Evolutionary conservation across 2,113 vertebrate species (phyloP), one percentile per base, ranked within the genome.

Genomic region (Hippocampus abdominalis): DNA sequence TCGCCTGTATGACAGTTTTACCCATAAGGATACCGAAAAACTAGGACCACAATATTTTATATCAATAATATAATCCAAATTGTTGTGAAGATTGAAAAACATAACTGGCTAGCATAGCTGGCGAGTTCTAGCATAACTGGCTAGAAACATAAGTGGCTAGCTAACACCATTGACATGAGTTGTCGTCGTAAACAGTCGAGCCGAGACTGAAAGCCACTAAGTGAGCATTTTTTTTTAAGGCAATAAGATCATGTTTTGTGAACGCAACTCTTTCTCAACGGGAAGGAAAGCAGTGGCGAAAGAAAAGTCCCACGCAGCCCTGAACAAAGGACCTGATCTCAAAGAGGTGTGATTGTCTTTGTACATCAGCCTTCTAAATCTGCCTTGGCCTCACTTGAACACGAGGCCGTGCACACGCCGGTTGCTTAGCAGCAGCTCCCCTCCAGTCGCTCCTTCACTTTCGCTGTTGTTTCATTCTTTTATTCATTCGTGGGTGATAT

Each of bases 341-440:
- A 87, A 91, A 78, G 71, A 85, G 81, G 84, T 68, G 69, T 91
- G 91, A 51, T 51, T 51, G 49, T 88, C 70, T 89, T 89, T 90
- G 87, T 86, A 90, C 82, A 75, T 73, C 63, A 62, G 67, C 59
- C 81, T 36, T 87, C 76, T 89, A 89, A 85, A 90, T 91, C 88
- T 75, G 29, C 70, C 69, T 53, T 67, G 18, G 36, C 77, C 66
- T 68, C 81, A 77, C 76, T 75, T 56, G 64, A 68, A 36, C 63
- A 23, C 20, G 54, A 67, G 40, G 54, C 4, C 64, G 64, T 12
- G 61, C 70, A 68, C 71, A 39, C 59, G 72, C 67, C 1, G 42
- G 89, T 92, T 87, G 87, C 91, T 86, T 91, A 91, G 91, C 90
- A 92, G 91, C 90, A 68, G 62, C 74, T 71, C 80, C 83, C 77